Conservation (phyloP, 2,113 vertebrate genomes). For the Psittacara wagleri region DNA sequence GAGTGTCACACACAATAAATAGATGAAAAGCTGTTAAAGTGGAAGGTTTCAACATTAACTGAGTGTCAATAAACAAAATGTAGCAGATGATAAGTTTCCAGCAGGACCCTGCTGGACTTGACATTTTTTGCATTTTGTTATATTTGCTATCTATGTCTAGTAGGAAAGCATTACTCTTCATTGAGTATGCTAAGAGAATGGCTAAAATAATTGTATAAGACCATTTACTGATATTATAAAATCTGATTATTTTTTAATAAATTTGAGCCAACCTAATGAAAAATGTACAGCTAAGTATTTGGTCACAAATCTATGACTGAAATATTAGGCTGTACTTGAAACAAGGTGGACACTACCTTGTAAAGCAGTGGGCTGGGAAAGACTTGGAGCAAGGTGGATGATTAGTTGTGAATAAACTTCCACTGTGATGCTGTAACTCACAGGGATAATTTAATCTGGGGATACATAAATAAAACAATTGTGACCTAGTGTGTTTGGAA, state of each 20-base stretch:
- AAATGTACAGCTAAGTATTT: not conserved
- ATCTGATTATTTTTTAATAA: not conserved
- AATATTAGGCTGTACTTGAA: not conserved
- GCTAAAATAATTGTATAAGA: not conserved
- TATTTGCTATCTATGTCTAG: not conserved
- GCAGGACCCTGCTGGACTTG: rapidly evolving
- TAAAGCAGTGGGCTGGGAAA: not conserved
- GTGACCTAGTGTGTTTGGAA: not conserved
- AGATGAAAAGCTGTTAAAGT: not conserved
- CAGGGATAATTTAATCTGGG: not conserved
- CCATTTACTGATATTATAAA: not conserved
- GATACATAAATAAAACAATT: not conserved
- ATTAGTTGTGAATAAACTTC: not conserved
- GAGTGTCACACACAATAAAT: not conserved
- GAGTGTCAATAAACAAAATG: not conserved
- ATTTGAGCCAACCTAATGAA: not conserved
- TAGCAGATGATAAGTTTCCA: not conserved
- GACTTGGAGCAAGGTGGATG: not conserved
- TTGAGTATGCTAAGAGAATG: not conserved
- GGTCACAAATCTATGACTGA: not conserved
- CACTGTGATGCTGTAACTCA: not conserved
- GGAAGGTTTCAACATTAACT: not conserved
- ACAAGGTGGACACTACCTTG: not conserved
- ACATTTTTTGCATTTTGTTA: not conserved
- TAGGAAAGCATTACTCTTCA: not conserved